phyloP scores from a whole-genome alignment of 1,140 invertebrate genomes.

The Drosophila serrata region DNA sequence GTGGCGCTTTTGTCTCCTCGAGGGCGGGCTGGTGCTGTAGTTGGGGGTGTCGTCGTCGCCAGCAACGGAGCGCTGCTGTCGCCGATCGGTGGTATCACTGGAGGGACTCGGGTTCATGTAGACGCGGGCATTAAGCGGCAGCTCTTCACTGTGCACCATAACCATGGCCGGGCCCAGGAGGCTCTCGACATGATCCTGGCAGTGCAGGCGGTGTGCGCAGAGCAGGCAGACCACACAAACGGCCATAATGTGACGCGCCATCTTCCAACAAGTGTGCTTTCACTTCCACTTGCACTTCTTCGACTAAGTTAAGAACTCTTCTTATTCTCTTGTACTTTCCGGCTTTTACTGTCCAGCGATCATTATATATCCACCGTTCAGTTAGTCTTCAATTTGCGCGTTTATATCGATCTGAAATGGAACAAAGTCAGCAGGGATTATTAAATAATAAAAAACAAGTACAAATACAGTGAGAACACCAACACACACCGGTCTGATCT shows the following conservation, averaged over 20 bases:
- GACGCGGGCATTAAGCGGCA: constrained; percentile 65
- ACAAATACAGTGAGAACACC: constrained; percentile 16
- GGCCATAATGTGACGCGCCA: constrained; percentile 87
- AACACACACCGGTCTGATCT: constrained; percentile 27
- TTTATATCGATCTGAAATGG: constrained; percentile 60
- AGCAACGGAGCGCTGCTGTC: constrained; percentile 54
- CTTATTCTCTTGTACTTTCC: constrained; percentile 16
- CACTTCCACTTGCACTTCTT: constrained; percentile 2
- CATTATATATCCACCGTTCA: constrained; percentile 56
- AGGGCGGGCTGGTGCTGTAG: constrained; percentile 71
- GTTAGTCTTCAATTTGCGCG: constrained; percentile 47
- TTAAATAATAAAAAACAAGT: constrained; percentile 51
- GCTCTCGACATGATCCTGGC: constrained; percentile 87
- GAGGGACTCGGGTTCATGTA: constrained; percentile 66
- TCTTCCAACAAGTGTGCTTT: constrained; percentile 16
- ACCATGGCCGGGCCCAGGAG: constrained; percentile 34
- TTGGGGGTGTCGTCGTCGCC: constrained; percentile 68
- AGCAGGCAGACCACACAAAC: constrained; percentile 92
- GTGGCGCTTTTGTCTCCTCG: constrained; percentile 77
- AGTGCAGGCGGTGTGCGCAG: constrained; percentile 90
- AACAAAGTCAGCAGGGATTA: constrained; percentile 11
- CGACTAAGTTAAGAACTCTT: constrained; percentile 12
- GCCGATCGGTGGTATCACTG: constrained; percentile 75
- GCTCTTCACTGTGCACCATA: constrained; percentile 37
- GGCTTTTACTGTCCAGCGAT: constrained; percentile 37